Base-by-base conservation (phyloP, 2,797 vertebrate species). In the Botia kubotai region DNA sequence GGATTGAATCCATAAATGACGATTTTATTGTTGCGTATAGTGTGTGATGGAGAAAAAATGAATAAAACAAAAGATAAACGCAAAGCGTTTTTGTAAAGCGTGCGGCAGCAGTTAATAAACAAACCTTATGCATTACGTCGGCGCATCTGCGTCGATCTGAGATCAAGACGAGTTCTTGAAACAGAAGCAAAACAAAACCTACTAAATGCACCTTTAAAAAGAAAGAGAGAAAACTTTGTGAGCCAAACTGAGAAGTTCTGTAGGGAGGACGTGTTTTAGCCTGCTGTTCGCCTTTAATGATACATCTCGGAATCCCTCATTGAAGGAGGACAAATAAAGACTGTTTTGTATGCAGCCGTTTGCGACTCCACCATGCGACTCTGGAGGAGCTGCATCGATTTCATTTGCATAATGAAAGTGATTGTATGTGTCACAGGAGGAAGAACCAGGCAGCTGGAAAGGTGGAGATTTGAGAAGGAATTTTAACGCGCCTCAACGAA, bases 381-480 rank as follows among this genome's bases (percentile, higher is more conserved):
- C 78, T 60, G 36, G 74, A 86, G 84, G 85, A 80, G 68, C 75
- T 73, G 79, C 77, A 83, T 86, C 77, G 75, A 55, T 77, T 85
- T 86, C 78, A 92, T 94, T 92, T 92, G 88, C 90, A 93, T 94
- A 91, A 92, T 89, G 84, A 83, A 87, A 88, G 86, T 63, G 84
- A 88, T 83, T 88, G 84, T 82, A 83, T 74, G 71, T 75, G 83
- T 86, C 87, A 85, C 80, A 80, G 85, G 79, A 74, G 82, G 84
- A 80, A 71, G 85, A 81, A 72, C 75, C 77, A 75, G 71, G 79
- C 87, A 84, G 83, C 71, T 84, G 85, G 86, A 83, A 88, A 85
- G 80, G 83, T 79, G 83, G 78, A 13, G 75, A 83, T 84, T 75
- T 72, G 68, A 86, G 73, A 82, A 68, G 85, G 83, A 88, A 76